Base-by-base conservation (phyloP, 2,113 vertebrate species). In the Notarius lentiginosus region DNA sequence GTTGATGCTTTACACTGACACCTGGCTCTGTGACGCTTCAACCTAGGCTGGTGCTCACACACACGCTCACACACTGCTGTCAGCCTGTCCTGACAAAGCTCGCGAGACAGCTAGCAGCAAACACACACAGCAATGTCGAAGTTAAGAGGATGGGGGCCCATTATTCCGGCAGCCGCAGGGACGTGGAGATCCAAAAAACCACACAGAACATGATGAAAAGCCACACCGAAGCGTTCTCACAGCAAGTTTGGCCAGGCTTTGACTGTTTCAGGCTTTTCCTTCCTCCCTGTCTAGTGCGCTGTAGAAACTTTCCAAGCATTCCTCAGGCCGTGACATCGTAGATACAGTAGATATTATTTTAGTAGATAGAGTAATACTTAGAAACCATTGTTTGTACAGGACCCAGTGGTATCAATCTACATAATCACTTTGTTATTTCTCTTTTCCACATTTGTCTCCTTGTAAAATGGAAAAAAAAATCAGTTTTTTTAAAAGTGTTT, bases 121-220 rank as follows among this genome's bases (percentile, higher is more conserved):
- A 86, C 79, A 81, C 85, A 61, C 66, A 77, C 79, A 73, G 85
- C 85, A 22, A 22, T 86, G 79, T 82, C 80, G 60, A 73, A 83
- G 70, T 76, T 87, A 83, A 83, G 80, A 76, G 80, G 86, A 87
- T 70, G 86, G 58, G 80, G 70, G 86, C 80, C 80, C 72, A 83
- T 87, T 87, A 83, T 87, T 87, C 70, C 60, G 20, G 86, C 80
- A 87, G 86, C 86, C 82, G 80, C 68, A 83, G 86, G 79, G 86
- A 82, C 58, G 70, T 65, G 56, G 30, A 27, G 79, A 82, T 83
- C 70, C 86, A 87, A 87, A 82, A 82, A 86, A 86, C 27, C 85
- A 73, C 79, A 73, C 66, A 86, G 79, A 77, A 77, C 86, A 87
- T 83, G 86, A 87, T 87, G 86, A 87, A 87, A 87, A 83, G 86